Evolutionary conservation across 2,113 vertebrate genomes (phyloP).

Genomic region (Pao palembangensis): DNA sequence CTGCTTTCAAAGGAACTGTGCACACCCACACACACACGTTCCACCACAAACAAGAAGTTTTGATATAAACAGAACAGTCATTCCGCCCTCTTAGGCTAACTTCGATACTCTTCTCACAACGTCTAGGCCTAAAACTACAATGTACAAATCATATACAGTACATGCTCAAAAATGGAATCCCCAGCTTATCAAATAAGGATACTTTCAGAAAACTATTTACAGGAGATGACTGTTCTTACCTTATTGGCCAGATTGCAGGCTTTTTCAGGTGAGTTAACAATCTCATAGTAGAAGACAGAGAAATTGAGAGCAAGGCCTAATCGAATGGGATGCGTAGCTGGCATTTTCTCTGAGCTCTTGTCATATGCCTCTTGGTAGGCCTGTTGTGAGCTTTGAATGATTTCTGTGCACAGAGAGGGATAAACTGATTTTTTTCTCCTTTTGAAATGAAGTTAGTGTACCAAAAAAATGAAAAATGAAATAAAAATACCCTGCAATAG

Average conservation of each 20-base stretch:
- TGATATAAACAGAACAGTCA: not conserved
- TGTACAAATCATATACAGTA: too few relatives aligned
- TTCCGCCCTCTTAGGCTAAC: too few relatives aligned
- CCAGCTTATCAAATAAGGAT: too few relatives aligned
- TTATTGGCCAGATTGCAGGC: conserved; percentile 90
- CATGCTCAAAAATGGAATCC: too few relatives aligned
- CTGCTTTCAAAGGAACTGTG: not conserved
- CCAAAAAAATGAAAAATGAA: too few relatives aligned
- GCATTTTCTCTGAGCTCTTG: conserved; percentile 88
- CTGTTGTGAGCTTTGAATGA: conserved; percentile 82
- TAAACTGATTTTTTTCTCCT: not conserved
- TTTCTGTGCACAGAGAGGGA: conserved; percentile 61
- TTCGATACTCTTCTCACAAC: too few relatives aligned
- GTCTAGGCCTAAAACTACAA: too few relatives aligned
- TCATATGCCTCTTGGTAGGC: conserved; percentile 89
- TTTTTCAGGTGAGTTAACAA: conserved; percentile 86
- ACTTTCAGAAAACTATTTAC: too few relatives aligned
- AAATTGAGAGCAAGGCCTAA: conserved; percentile 96
- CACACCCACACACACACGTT: not conserved
- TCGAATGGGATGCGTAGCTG: conserved; percentile 93
- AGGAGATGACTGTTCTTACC: conserved; percentile 64
- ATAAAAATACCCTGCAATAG: not conserved
- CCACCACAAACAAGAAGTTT: not conserved
- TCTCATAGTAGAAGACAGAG: conserved; percentile 97
- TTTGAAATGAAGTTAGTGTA: not conserved